A percentile compares a stretch with the other conserved stretches of the same genome.
These are phyloP conservation scores for Noctua fimbriata DNA, from an alignment of 2,888 invertebrate genomes.

Conservation along the genomic window DNA sequence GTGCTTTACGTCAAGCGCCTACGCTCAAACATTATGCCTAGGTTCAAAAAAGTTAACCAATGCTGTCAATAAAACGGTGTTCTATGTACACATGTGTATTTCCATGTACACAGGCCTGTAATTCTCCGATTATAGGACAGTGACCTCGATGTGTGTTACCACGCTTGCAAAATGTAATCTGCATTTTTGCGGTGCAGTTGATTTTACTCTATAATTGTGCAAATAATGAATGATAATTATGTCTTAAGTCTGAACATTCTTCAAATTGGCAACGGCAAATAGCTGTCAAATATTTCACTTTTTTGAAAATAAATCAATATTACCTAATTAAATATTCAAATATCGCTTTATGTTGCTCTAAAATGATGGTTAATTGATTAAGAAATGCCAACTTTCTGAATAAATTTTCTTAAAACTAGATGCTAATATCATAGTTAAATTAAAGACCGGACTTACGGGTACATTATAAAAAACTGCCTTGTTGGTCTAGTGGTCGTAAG, in stretches of 20 bases:
- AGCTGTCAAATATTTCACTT: neutral
- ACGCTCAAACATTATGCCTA: neutral
- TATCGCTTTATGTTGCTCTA: neutral
- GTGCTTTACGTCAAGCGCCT: neutral
- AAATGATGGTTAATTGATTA: neutral
- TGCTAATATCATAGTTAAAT: neutral
- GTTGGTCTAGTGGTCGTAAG: too few species aligned
- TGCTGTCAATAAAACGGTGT: neutral
- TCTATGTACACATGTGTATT: neutral
- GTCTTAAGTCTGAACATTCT: neutral
- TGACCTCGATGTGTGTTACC: neutral
- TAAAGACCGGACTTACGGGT: neutral
- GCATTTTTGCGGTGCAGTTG: neutral
- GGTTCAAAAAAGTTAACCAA: neutral
- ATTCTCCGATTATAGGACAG: neutral
- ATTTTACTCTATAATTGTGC: neutral
- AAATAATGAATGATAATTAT: neutral
- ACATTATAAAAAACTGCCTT: too few species aligned
- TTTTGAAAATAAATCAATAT: neutral
- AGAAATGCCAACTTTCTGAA: neutral
- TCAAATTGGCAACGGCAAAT: neutral
- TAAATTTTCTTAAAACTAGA: neutral
- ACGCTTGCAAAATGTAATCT: neutral
- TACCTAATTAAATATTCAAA: neutral
- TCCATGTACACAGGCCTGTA: neutral